Conservation (phyloP, 2,888 invertebrate genomes). For the Reticulitermes lucifugus region DNA sequence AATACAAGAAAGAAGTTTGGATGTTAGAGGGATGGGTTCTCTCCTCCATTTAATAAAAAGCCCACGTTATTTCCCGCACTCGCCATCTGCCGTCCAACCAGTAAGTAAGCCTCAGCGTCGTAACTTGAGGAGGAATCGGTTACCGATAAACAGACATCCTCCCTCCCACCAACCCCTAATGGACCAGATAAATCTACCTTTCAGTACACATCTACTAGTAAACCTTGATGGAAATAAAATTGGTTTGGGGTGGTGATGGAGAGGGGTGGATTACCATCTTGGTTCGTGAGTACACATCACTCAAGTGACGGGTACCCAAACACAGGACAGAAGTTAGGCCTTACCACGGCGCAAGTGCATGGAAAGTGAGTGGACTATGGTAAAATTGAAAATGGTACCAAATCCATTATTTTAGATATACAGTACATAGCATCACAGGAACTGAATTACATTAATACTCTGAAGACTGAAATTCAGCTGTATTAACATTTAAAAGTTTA, state of each 20-base stretch:
- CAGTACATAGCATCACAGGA: too few species aligned
- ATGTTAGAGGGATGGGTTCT: neutral
- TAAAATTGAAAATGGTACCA: too few species aligned
- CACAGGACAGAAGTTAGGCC: too few species aligned
- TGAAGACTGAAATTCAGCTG: too few species aligned
- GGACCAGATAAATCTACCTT: slow-evolving; percentile 50
- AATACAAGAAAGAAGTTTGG: neutral
- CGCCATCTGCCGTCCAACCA: slow-evolving; percentile 25
- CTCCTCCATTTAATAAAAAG: slow-evolving; percentile 28
- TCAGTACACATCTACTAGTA: slow-evolving; percentile 42
- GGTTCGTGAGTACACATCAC: slow-evolving; percentile 21
- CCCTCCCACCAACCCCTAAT: slow-evolving; percentile 39
- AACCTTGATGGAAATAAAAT: slow-evolving; percentile 41
- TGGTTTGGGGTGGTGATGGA: slow-evolving; percentile 22
- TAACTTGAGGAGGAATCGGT: slow-evolving; percentile 44
- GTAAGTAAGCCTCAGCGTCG: neutral
- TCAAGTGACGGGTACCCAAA: neutral
- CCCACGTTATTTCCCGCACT: slow-evolving; percentile 11
- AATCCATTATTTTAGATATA: too few species aligned
- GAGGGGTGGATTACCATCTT: neutral
- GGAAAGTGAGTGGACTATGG: too few species aligned
- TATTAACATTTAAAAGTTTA: too few species aligned
- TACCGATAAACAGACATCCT: slow-evolving; percentile 47
- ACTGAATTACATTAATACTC: too few species aligned
- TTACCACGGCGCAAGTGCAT: too few species aligned